Evolutionary conservation across 2,797 vertebrate species (phyloP), one percentile per base, ranked within the genome.

Genomic region (Rhadinocentrus ornatus): DNA sequence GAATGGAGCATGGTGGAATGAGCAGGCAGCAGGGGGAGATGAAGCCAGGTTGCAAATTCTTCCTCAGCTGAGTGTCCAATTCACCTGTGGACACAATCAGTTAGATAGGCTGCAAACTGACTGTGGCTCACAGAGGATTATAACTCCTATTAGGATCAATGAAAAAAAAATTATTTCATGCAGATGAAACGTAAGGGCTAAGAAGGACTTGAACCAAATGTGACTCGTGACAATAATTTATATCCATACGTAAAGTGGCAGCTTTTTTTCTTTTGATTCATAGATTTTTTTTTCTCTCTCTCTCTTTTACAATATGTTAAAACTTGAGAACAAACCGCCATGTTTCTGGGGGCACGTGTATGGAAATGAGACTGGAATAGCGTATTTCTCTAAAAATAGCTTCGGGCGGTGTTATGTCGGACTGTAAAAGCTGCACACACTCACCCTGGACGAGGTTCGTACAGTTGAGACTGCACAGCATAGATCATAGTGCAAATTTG

Each of bases 21-120:
- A 20, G 41, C 41, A 20, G 62, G 79, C 37, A 13, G 66, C 58
- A n/a, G 59, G 39, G 58, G 50, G 62, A 44, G 73, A n/a, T 48
- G 74, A 77, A 79, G 70, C 56, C 65, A 5, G 10, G 54, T 64
- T 84, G 66, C 22, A 73, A 73, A 35, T 70, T 60, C 69, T 48
- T 83, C 81, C 74, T 77, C 82, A 57, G 80, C 65, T 41, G 59
- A 80, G 77, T 35, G 80, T 93, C 83, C 89, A 79, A 79, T 85
- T 86, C 86, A 88, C 91, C 92, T 93, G 91, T 7, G 53, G 84
- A 91, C 53, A 78, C 64, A 89, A 86, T 69, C 77, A 66, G 64
- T 84, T 78, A 88, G 69, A 74, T 39, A 3, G 66, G 69, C 71
- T 82, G 73, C 54, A 64, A 59, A 63, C 57, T 66, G 74, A 73